Base-by-base conservation (phyloP, 2,797 vertebrate species). In the Fratercula arctica region DNA sequence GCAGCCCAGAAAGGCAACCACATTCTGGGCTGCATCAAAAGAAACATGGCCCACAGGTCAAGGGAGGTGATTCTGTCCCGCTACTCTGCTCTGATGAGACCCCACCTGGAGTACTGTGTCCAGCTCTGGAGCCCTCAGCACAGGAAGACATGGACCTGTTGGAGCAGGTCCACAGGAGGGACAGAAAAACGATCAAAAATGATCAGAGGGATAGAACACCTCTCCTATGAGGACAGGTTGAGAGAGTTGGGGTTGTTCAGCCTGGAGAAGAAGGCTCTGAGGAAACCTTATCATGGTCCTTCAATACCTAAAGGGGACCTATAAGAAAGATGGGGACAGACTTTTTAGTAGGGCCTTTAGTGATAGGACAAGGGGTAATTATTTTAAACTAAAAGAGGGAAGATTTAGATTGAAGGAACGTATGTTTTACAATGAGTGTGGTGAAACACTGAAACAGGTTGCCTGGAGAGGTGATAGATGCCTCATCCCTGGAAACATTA, bases 1-100 rank as follows among this genome's bases (percentile, higher is more conserved):
- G 1, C 78, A 69, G 53, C 53, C 21, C n/a, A 51, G 73, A 61
- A 31, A 4, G 21, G n/a, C 39, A 54, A 35, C 9, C 0, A 0
- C 16, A 45, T 53, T 39, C 48, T 53, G 76, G 31, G 11, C 15
- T 54, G 25, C 19, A 24, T 28, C 25, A 43, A 15, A 29, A 35
- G 19, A 20, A 63, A 11, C 6, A 1, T 37, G n/a, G 16, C 17
- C 48, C 37, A 26, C 21, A 63, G 26, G 33, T 54, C 2, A 5
- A 68, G 28, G 17, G 11, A 57, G n/a, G 28, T 12, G 19, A 79
- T 18, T 79, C 35, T 59, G 4, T 15, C 23, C 9, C 19, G 41
- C 66, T 69, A 10, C 8, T 39, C 37, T 13, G 18, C 12, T 41
- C 37, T 41, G 6, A 12, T 41, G 60, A 41, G 26, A 41, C 6